Evolutionary conservation across 1,140 invertebrate species (phyloP), one percentile per base, ranked within the genome.

Genomic region (Cydia strobilella): DNA sequence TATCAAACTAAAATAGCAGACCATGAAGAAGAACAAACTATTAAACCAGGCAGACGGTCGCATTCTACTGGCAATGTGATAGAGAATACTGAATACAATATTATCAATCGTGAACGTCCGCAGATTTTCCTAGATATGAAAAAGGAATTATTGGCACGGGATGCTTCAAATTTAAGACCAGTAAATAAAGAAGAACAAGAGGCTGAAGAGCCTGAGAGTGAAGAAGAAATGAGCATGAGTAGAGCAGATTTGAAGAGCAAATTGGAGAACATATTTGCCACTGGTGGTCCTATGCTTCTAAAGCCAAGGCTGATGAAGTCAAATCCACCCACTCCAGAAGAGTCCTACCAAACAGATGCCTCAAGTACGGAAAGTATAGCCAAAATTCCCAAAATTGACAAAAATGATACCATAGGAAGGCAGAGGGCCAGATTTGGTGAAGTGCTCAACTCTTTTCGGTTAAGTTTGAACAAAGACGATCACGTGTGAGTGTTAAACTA

Each of bases 391-490:
- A 90, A 89, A 78, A 78, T 87, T 42, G 88, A 91, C 13, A 92
- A 90, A 79, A 91, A 90, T 73, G 89, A 92, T 75, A 92, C 90
- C 3, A 76, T 92, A 9, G 86, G 84, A 73, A 77, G 89, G 74
- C 91, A 93, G 74, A 90, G 81, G 81, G 89, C 82, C 1, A 89
- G 86, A 75, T 93, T 90, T 79, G 81, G 87, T 20, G 86, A 86
- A 80, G 90, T 93, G 18, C 79, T 93, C 39, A 91, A 91, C 79
- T 91, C 90, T 12, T 86, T 93, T 73, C 73, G 84, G 75, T 79
- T 91, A 78, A 89, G 85, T 84, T 79, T 90, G 42, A 86, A 89
- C 48, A 86, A 86, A 75, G 88, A 88, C 20, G 90, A 92, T 59
- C 66, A 82, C 27, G 85, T 90, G 12, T 90, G 74, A 85, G 15